Conservation (phyloP, 2,797 vertebrate species). For the Micromesistius poutassou region DNA sequence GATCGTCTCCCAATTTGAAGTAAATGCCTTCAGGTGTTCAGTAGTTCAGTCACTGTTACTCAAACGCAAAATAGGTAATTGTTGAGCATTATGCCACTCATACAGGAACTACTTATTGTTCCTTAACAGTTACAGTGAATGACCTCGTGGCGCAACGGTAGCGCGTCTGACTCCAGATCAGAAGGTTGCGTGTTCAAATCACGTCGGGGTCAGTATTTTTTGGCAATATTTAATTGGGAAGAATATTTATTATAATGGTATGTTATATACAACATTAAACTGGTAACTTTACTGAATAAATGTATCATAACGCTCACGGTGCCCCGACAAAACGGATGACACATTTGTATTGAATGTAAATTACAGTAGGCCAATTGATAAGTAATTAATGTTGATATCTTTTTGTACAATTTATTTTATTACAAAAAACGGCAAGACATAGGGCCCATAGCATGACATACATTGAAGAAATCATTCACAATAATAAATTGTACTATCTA, state of each 20-base stretch:
- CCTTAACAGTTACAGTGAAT: rapidly evolving
- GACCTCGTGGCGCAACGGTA: constrained; percentile 36
- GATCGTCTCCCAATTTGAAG: background rate
- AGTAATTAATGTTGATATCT: background rate
- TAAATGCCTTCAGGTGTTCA: background rate
- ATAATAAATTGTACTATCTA: background rate
- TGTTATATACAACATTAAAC: background rate
- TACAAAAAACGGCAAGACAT: background rate
- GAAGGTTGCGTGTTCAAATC: constrained; percentile 55
- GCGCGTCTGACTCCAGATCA: constrained; percentile 55
- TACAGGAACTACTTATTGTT: background rate
- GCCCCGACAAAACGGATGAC: background rate
- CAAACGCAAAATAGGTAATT: background rate
- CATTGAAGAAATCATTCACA: background rate
- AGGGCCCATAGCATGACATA: background rate
- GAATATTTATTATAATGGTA: background rate
- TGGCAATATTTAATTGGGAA: background rate
- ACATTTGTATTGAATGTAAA: background rate
- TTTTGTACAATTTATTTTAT: background rate
- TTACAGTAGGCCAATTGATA: background rate
- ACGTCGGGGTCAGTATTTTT: constrained; percentile 33
- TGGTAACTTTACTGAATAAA: background rate
- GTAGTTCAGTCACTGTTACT: background rate
- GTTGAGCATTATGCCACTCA: background rate
- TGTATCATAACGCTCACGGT: background rate